phyloP scores from a whole-genome alignment of 2,113 vertebrate species.

The Girardinichthys multiradiatus region DNA sequence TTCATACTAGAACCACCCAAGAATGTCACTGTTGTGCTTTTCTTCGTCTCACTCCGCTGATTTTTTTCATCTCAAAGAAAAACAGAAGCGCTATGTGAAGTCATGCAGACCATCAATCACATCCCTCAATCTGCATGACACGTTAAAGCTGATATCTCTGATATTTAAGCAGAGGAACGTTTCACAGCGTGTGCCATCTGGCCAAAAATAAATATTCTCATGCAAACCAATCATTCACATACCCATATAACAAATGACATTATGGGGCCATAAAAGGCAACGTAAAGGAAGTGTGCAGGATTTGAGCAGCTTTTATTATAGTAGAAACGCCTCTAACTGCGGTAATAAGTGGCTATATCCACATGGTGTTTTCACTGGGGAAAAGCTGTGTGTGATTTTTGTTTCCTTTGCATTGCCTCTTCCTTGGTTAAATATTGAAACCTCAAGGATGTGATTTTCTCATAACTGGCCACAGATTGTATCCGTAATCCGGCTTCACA shows the following conservation, averaged over 20 bases:
- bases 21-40: not conserved
- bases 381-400: slow-evolving; percentile 75
- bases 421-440: slow-evolving; percentile 54
- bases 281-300: slow-evolving; percentile 72
- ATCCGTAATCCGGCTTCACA: slow-evolving; percentile 10
- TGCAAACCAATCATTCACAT: slow-evolving; percentile 53
- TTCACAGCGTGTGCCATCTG: slow-evolving; percentile 67
- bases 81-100: slow-evolving; percentile 37
- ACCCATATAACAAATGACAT: slow-evolving; percentile 65
- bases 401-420: slow-evolving; percentile 20
- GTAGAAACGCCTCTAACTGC: slow-evolving; percentile 14
- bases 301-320: slow-evolving; percentile 66
- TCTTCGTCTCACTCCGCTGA: not conserved
- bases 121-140: slow-evolving; percentile 44
- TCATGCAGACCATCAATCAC: slow-evolving; percentile 65
- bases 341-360: slow-evolving; percentile 27
- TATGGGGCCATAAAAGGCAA: slow-evolving; percentile 62
- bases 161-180: slow-evolving; percentile 49
- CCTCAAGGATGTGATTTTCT: slow-evolving; percentile 71
- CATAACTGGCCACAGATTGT: slow-evolving; percentile 59
- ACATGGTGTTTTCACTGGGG: slow-evolving; percentile 46
- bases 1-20: not conserved
- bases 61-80: not conserved
- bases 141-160: slow-evolving; percentile 28
- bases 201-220: slow-evolving; percentile 71